Evolutionary conservation across 2,113 vertebrate species (phyloP), one percentile per base, ranked within the genome.

Genomic region (Felis catus): DNA sequence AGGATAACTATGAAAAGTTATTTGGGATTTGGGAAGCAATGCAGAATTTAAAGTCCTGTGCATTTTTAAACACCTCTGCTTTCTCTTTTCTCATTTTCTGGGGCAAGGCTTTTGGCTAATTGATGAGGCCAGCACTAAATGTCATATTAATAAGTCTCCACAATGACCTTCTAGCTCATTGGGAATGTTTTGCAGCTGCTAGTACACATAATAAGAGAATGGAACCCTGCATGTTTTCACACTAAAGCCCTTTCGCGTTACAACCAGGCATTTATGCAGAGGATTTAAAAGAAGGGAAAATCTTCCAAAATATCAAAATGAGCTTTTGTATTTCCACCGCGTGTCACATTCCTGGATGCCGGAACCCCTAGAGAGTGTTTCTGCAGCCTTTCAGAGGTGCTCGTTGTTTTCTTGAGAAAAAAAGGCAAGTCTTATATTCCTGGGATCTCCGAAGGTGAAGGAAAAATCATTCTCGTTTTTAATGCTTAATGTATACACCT

Each of bases 291-390:
- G 55, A 68, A 51, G 65, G 61, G 48, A 51, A 45, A 84, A 90
- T 94, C 92, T 95, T 95, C 97, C 70, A 95, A 97, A 97, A 97
- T 85, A 97, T 80, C 95, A 88, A 89, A 94, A 91, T 70, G 90
- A 90, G 96, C 96, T 93, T 97, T 98, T 97, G 95, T 94, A 80
- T 92, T 96, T 73, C 80, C 91, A 84, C 92, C 4, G 33, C 63
- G 39, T 91, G 94, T 85, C 78, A 91, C 93, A 91, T 83, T 97
- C 91, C 95, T 74, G 82, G 91, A 82, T 87, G 88, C 93, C 61
- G 85, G 94, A 80, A 93, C 91, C 82, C 97, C 97, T 92, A 76
- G 98, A 71, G 95, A 41, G 84, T 73, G 55, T 85, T 96, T 76
- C 90, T 84, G 70, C 61, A 51, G 92, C 73, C 73, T 94, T 95